These are phyloP conservation scores for Platyscapa corneri DNA, from an alignment of 1,140 invertebrate species.

Conservation along the genomic window DNA sequence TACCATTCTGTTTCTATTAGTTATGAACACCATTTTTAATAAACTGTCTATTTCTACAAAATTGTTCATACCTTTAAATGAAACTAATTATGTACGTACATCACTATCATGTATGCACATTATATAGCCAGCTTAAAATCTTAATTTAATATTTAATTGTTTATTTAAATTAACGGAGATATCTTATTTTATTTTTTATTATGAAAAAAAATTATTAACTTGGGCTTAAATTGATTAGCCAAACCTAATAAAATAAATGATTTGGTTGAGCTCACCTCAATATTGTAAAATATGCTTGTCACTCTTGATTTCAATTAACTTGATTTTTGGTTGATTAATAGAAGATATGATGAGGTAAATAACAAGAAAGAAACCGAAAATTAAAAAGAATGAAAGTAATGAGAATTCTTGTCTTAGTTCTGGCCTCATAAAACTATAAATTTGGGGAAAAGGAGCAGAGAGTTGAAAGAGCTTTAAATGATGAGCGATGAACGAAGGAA, in stretches of 20 bases:
- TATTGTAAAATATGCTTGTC: neutral
- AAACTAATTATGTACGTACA: too few relatives aligned
- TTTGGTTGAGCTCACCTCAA: slow-evolving; percentile 8
- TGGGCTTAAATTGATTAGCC: too few relatives aligned
- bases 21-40: too few relatives aligned
- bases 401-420: slow-evolving; percentile 3
- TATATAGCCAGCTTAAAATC: too few relatives aligned
- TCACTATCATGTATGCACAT: too few relatives aligned
- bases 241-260: neutral
- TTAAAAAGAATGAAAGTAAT: neutral
- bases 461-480: neutral
- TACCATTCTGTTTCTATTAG: too few relatives aligned
- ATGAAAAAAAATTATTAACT: too few relatives aligned
- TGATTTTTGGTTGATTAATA: neutral
- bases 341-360: neutral
- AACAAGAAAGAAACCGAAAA: neutral
- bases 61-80: neutral
- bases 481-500: neutral
- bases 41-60: slow-evolving; percentile 1
- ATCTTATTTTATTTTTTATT: too few relatives aligned
- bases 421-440: slow-evolving; percentile 12
- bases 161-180: too few relatives aligned
- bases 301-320: neutral
- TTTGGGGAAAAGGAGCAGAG: neutral
- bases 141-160: too few relatives aligned